A percentile compares a stretch with the other conserved stretches of the same genome.
Evolutionary conservation across 2,888 invertebrate genomes (phyloP).

Genomic region (Caenorhabditis macrosperma): DNA sequence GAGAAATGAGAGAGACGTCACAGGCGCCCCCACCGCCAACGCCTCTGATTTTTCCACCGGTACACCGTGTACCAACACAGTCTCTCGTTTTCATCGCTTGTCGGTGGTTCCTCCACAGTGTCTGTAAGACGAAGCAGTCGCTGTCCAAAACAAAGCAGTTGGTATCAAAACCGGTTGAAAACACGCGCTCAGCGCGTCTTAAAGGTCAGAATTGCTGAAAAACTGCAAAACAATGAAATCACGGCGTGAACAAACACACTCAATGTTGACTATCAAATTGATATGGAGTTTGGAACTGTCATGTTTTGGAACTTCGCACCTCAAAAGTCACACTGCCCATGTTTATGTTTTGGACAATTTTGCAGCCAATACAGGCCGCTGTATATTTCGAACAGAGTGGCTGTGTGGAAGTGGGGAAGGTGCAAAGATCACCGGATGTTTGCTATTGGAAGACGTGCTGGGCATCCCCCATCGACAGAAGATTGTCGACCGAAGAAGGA

Average conservation of each 20-base stretch:
- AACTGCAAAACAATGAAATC: neutral
- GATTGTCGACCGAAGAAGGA: neutral
- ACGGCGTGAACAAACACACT: too few species aligned
- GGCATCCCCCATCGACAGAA: neutral
- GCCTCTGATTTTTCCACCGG: constrained; percentile 20
- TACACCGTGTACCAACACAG: constrained; percentile 50
- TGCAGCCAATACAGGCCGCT: constrained; percentile 1
- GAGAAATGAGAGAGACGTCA: constrained; percentile 47
- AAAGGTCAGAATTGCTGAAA: constrained; percentile 17
- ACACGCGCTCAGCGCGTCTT: neutral
- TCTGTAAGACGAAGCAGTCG: constrained; percentile 25
- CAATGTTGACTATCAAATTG: neutral
- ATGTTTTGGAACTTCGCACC: constrained; percentile 42
- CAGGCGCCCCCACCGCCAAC: constrained; percentile 2
- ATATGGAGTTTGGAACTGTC: too few species aligned
- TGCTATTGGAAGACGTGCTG: neutral
- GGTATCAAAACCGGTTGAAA: constrained; percentile 25
- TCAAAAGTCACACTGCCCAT: constrained; percentile 2
- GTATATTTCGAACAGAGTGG: constrained; percentile 10
- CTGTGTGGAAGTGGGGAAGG: neutral
- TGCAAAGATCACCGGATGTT: constrained; percentile 35
- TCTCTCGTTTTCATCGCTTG: neutral
- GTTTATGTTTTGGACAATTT: constrained; percentile 27
- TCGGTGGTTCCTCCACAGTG: constrained; percentile 44
- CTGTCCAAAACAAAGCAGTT: constrained; percentile 16